Percentiles rank a stretch among this genome's conserved stretches.
Evolutionary conservation across 1,140 invertebrate genomes (phyloP).

Genomic region (Drosophila melanica): DNA sequence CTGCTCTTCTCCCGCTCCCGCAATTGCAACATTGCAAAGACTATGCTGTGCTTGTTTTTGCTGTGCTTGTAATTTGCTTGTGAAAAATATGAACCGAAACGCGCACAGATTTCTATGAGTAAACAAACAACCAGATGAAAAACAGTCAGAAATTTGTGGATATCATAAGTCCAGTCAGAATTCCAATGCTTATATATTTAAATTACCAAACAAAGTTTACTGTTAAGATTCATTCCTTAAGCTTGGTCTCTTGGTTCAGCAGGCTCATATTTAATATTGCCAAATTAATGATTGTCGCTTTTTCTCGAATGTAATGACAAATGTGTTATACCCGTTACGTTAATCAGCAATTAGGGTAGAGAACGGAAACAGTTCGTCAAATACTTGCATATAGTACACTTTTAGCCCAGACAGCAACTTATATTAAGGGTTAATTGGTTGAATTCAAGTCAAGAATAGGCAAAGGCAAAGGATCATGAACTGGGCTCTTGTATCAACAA

Average conservation of each 20-base stretch:
- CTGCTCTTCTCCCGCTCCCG: background rate
- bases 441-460: conserved; percentile 47
- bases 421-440: conserved; percentile 67
- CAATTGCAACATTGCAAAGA: conserved; percentile 23
- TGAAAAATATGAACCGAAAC: conserved; percentile 72
- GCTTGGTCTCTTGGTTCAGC: background rate
- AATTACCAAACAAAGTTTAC: conserved; percentile 8
- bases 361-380: conserved; percentile 44
- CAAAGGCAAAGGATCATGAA: conserved; percentile 36
- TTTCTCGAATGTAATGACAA: conserved; percentile 9
- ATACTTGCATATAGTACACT: conserved; percentile 61
- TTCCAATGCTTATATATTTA: conserved; percentile 6
- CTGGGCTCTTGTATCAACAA: conserved; percentile 7
- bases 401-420: conserved; percentile 50
- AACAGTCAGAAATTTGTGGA: conserved; percentile 7
- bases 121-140: conserved; percentile 53
- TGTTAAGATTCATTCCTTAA: background rate
- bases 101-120: conserved; percentile 63
- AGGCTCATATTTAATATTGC: background rate
- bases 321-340: conserved; percentile 7
- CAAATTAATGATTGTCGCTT: too few relatives aligned
- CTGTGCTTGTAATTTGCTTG: conserved; percentile 74
- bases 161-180: conserved; percentile 4
- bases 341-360: conserved; percentile 6
- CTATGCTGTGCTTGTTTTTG: conserved; percentile 59